phyloP scores from a whole-genome alignment of 2,113 vertebrate genomes.

The Indicator indicator region DNA sequence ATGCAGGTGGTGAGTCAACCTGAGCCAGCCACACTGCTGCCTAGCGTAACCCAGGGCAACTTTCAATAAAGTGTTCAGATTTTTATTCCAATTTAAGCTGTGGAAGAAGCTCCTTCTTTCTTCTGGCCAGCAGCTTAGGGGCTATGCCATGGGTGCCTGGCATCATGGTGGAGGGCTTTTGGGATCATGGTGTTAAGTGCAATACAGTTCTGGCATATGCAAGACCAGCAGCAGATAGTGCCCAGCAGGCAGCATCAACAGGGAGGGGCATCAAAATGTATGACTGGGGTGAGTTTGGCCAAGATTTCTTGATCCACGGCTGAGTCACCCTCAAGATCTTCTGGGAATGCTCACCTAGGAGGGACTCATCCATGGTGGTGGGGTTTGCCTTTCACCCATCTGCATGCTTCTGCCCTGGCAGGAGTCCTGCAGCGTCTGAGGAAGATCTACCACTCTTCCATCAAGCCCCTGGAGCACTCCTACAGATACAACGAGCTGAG shows the following conservation, averaged over 20 bases:
- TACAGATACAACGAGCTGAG: conserved; percentile 98
- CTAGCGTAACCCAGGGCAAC: neutral
- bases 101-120: neutral
- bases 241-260: neutral
- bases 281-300: neutral
- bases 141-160: neutral
- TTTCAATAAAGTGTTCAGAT: neutral
- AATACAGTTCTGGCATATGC: neutral
- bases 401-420: neutral
- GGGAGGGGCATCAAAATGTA: neutral
- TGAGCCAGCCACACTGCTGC: neutral
- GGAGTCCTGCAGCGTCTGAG: conserved; percentile 88
- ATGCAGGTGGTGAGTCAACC: neutral
- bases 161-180: neutral
- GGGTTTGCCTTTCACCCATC: neutral
- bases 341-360: neutral
- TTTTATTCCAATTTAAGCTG: neutral
- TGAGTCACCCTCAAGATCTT: neutral
- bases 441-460: conserved; percentile 94
- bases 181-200: neutral
- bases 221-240: neutral
- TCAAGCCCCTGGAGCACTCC: conserved; percentile 96
- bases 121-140: neutral
- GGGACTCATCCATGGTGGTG: neutral
- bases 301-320: neutral